Base-by-base conservation (phyloP, 2,113 vertebrate genomes). In the Trichechus manatus region DNA sequence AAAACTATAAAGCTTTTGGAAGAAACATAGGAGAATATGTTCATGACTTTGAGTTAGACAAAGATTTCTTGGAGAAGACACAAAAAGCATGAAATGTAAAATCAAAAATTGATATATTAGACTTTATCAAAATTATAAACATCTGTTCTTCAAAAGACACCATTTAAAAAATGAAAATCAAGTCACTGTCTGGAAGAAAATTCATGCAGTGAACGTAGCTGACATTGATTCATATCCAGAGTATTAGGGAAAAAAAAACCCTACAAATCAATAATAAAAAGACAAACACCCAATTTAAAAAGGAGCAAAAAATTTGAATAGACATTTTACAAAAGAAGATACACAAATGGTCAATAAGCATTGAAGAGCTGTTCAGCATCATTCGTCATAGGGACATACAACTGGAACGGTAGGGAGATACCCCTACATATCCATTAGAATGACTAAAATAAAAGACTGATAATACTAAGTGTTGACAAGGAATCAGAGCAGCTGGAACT, bases 111-210 rank as follows among this genome's bases (percentile, higher is more conserved):
- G 42, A 13, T 70, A 64, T 33, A 82, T 72, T 64, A 3, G 47
- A 63, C 75, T 91, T 70, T 74, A 82, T 44, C n/a, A 87, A 70
- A 56, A 83, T 87, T n/a, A 64, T 82, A 64, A 91, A 70, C 20
- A 82, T 64, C 29, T 85, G 23, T 91, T 94, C 87, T 44, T 83
- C 77, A 93, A 90, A 97, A 93, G 47, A 78, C 17, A 87, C 0
- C 5, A 78, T 53, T 92, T 89, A 39, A 85, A 36, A 56, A 89
- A 68, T n/a, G 36, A 94, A 97, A 95, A 77, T 63, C 31, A 93
- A 93, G 25, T 17, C 59, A 70, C 25, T 87, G 9, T 59, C 22
- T 47, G 6, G 31, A 7, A 56, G 19, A 82, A 94, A 90, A 61
- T 29, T 78, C 36, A 72, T 94, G 22, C 92, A 84, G 19, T 63